Evolutionary conservation across 2,113 vertebrate genomes (phyloP).

Genomic region (Anhinga anhinga): DNA sequence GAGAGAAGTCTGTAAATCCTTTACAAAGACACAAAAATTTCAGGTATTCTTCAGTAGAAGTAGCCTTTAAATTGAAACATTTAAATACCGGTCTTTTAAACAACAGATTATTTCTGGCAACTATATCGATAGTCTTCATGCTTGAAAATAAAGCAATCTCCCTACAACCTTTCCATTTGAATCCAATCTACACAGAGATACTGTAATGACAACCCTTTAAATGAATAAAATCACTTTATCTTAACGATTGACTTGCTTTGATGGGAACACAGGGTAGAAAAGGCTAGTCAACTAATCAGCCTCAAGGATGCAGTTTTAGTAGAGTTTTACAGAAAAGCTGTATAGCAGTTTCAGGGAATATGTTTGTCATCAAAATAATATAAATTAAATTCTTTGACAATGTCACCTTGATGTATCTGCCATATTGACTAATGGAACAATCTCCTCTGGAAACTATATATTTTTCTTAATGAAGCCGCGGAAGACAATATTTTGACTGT

Average conservation of each 20-base stretch:
- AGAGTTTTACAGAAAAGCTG: background rate
- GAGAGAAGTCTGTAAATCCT: background rate
- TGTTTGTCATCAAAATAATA: background rate
- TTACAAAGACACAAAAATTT: background rate
- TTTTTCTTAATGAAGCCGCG: background rate
- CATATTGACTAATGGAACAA: background rate
- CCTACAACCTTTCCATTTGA: background rate
- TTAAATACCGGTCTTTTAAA: background rate
- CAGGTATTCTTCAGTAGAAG: background rate
- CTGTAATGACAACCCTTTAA: background rate
- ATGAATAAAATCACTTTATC: background rate
- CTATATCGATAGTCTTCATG: background rate
- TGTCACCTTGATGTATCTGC: background rate
- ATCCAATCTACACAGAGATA: background rate
- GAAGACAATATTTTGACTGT: background rate
- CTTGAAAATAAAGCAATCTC: background rate
- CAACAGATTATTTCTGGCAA: background rate
- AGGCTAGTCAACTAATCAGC: background rate
- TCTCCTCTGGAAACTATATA: background rate
- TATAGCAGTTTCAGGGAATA: background rate
- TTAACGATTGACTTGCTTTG: background rate
- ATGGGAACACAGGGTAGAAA: background rate
- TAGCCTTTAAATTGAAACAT: background rate
- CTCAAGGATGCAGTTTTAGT: background rate
- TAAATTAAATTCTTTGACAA: background rate